Conservation (phyloP, 2,888 invertebrate genomes). For the Athrips mouffetella region DNA sequence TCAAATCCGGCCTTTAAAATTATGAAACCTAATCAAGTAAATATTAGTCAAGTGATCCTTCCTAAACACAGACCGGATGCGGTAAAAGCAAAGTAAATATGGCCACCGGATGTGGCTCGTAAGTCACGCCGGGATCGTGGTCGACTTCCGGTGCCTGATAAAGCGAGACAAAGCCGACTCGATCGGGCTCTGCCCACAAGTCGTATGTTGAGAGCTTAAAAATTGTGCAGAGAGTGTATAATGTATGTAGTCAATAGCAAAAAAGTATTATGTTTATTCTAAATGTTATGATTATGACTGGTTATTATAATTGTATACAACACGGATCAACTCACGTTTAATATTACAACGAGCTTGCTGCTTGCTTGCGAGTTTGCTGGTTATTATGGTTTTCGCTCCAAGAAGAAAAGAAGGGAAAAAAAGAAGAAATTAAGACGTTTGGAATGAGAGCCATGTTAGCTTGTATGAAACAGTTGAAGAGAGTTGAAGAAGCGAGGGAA, state of each 20-base stretch:
- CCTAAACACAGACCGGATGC: constrained; percentile 38
- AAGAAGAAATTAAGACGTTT: no score
- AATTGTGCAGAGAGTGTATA: not conserved
- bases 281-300: no score
- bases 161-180: constrained; percentile 20
- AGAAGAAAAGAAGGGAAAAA: no score
- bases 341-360: no score
- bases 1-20: no score
- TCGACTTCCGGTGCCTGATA: constrained; percentile 48
- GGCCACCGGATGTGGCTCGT: constrained; percentile 68
- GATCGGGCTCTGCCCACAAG: constrained; percentile 11
- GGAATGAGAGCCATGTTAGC: no score
- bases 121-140: constrained; percentile 68
- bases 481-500: no score
- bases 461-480: no score
- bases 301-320: no score
- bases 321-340: no score
- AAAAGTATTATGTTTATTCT: not conserved
- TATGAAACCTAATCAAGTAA: constrained; percentile 3
- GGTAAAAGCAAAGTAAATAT: constrained; percentile 68
- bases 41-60: constrained; percentile 30
- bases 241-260: not conserved
- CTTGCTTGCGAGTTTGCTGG: no score
- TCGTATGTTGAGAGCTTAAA: constrained; percentile 3
- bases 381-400: no score